Conservation (phyloP, 1,140 invertebrate species). For the Drosophila pseudoananassae region DNA sequence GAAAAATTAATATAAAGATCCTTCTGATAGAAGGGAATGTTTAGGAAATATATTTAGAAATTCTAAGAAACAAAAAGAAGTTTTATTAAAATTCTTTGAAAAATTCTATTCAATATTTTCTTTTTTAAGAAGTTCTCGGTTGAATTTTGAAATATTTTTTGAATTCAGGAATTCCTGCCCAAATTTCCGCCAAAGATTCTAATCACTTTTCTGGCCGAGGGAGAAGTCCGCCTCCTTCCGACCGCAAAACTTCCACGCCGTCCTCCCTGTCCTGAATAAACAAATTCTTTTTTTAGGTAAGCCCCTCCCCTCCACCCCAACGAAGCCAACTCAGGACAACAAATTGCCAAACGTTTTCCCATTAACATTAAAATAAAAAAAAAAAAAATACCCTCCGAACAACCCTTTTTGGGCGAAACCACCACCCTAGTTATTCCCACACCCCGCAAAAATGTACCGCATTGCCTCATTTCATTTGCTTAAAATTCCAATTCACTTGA, state of each 20-base stretch:
- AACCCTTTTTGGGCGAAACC: conserved; percentile 52
- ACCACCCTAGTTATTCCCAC: conserved; percentile 16
- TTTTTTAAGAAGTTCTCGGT: too few relatives aligned
- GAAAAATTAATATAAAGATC: too few relatives aligned
- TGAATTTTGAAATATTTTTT: too few relatives aligned
- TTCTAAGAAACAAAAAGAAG: not conserved
- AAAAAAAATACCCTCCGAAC: conserved; percentile 20
- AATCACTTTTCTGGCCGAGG: conserved; percentile 31
- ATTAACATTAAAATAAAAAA: conserved; percentile 51
- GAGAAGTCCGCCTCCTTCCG: conserved; percentile 5
- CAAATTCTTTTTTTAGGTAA: conserved; percentile 26
- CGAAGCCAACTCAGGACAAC: conserved; percentile 11
- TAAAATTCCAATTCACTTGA: conserved; percentile 76
- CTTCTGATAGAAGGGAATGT: too few relatives aligned
- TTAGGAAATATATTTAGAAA: too few relatives aligned
- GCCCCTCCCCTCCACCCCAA: conserved; percentile 31
- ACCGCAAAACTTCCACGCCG: conserved; percentile 13
- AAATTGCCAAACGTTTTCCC: conserved; percentile 33
- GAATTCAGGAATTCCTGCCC: conserved; percentile 30
- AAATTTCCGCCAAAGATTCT: conserved; percentile 19
- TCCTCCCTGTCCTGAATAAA: conserved; percentile 34
- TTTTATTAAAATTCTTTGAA: conserved; percentile 6
- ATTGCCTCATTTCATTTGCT: conserved; percentile 69
- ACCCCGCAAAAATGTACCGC: conserved; percentile 39
- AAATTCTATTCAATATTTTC: conserved; percentile 2